Base-by-base conservation (phyloP, 2,797 vertebrate species). In the Chelon auratus region DNA sequence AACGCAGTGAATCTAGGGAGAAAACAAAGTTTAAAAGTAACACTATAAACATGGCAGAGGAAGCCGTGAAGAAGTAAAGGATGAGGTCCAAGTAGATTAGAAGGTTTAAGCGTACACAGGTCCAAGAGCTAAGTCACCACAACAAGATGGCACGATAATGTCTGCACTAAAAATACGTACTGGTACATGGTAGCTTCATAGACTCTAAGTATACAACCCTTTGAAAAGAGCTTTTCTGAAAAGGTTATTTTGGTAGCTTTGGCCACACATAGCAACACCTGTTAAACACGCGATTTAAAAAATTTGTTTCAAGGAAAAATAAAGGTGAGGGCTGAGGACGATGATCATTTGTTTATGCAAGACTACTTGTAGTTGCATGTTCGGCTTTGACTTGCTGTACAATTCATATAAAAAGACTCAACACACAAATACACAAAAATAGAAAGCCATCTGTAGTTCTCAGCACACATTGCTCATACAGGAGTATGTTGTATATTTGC, bases 11-110 rank as follows among this genome's bases (percentile, higher is more conserved):
- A 91, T 92, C 93, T 93, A 72, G 92, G 86, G 93, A 93, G 90
- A 93, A 94, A 95, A 94, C 92, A 93, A 93, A 94, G 92, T 93
- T 93, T 91, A 88, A 93, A 94, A 93, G 93, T 90, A 93, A 88
- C 86, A 92, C 92, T 90, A 93, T 90, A 94, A 93, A 94, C 90
- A 92, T 75, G 78, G 83, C 81, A 87, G 86, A 89, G 86, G 78
- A 90, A 89, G 84, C 72, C 5, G 59, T 39, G 74, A 70, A 72
- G 78, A 77, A 88, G 91, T 84, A 86, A 80, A 64, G 68, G 86
- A 91, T 87, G 73, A 81, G 84, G 88, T 83, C 87, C 86, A 82
- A 86, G 84, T 84, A 85, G 89, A 92, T 90, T 86, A 89, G 66
- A 88, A 68, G 78, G 43, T 87, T 83, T 82, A 81, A 82, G 77